Evolutionary conservation across 1,140 invertebrate genomes (phyloP), one percentile per base, ranked within the genome.

Genomic region (Monochamus saltuarius): DNA sequence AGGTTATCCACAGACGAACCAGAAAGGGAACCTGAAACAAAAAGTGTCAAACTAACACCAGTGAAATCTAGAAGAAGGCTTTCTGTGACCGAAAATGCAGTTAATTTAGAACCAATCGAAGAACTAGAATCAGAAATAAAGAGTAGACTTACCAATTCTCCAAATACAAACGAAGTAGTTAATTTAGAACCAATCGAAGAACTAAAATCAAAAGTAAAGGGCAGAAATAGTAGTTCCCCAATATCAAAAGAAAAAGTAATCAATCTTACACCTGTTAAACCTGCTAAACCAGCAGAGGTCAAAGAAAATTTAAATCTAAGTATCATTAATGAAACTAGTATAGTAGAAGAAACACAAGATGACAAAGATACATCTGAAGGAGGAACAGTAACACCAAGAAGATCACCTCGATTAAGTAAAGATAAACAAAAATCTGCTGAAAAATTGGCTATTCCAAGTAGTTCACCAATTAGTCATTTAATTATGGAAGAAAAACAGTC

Each of bases 241-340:
- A 6, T 29, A 29, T 3, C 51, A 42, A 40, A 9, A 14, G 19
- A 45, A 7, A 45, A 43, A 45, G 17, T 7, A 17, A 19, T 17
- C 6, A 46, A 19, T 46, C 9, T 19, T 3, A 11, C 43, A 14
- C 14, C 14, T 17, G 22, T 10, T 46, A 19, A 10, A 9, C 14
- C 10, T 13, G 17, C 10, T 16, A 56, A 56, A 42, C 37, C 11
- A 19, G 19, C 43, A 43, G 8, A 19, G 8, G 39, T 19, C 34
- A 56, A 43, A 56, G 34, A 11, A 19, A 37, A 56, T n/a, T 8
- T 54, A 35, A 42, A 56, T 13, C 39, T 56, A 7, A 45, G 40
- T 36, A 14, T 45, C 10, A 56, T 56, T n/a, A 29, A 34, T 56
- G 53, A 56, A 42, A 38, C 14, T 11, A 56, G 53, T 56, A 45